phyloP scores from a whole-genome alignment of 2,888 invertebrate genomes.

The Athripsodes cinereus region DNA sequence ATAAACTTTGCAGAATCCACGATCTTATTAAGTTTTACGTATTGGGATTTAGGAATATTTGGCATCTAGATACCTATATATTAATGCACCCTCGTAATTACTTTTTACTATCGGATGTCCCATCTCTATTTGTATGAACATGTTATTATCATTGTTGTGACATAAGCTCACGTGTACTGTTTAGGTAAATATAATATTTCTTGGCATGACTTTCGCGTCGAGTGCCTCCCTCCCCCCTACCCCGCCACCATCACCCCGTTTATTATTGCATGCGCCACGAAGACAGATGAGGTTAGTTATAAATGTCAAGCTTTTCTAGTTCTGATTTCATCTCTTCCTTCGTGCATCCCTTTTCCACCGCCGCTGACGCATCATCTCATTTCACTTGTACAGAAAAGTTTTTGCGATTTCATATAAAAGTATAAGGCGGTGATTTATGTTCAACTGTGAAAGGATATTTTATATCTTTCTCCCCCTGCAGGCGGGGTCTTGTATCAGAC shows the following conservation, averaged over 20 bases:
- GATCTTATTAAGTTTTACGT: no score
- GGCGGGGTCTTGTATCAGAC: slow-evolving; percentile 10
- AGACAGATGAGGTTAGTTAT: slow-evolving; percentile 29
- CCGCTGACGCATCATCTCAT: slow-evolving; percentile 22
- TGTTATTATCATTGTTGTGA: no score
- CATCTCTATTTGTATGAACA: no score
- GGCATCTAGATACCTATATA: no score
- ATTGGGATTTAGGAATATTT: no score
- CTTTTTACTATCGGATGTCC: no score
- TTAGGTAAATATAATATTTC: no score
- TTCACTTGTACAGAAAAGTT: slow-evolving; percentile 25
- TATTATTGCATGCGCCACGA: slow-evolving; percentile 20
- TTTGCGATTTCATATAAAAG: slow-evolving; percentile 30
- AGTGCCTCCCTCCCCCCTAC: neutral
- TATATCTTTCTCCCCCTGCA: slow-evolving; percentile 24
- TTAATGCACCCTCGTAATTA: no score
- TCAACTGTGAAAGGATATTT: slow-evolving; percentile 27
- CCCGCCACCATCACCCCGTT: slow-evolving; percentile 3
- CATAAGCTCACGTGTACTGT: no score
- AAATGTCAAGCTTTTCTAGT: slow-evolving; percentile 28
- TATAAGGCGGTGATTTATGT: slow-evolving; percentile 31
- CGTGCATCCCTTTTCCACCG: slow-evolving; percentile 16
- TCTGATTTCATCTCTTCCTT: slow-evolving; percentile 19
- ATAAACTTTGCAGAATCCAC: no score
- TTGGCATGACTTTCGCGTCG: neutral